These are phyloP conservation scores for Amblyornis subalaris DNA, from an alignment of 2,113 vertebrate species.

Conservation along the genomic window DNA sequence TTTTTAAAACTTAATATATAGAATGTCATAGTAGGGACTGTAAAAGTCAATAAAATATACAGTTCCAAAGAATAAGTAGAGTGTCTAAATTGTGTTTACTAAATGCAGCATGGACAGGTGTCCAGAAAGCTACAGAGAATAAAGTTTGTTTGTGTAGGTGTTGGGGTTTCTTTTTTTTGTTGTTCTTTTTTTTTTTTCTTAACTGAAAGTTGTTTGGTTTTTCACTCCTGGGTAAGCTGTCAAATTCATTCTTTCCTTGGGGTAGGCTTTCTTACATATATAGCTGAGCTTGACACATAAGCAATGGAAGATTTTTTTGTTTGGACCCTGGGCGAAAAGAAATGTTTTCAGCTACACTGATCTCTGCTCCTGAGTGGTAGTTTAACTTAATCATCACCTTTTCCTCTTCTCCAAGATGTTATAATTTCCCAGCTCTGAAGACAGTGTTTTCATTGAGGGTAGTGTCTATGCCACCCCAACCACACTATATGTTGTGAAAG, in stretches of 20 bases:
- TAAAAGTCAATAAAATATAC: neutral
- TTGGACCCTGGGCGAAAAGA: neutral
- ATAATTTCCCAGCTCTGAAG: slow-evolving; percentile 59
- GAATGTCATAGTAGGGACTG: neutral
- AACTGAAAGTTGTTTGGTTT: neutral
- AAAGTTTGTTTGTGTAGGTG: neutral
- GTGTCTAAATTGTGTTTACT: neutral
- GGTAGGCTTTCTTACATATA: neutral
- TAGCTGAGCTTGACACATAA: neutral
- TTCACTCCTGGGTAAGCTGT: neutral
- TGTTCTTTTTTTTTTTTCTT: neutral
- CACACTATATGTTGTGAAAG: slow-evolving; percentile 65
- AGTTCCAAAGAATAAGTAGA: neutral
- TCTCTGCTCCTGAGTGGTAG: slow-evolving; percentile 2
- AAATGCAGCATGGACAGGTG: neutral
- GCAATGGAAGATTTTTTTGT: neutral
- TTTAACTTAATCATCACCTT: slow-evolving; percentile 46
- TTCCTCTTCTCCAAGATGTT: slow-evolving; percentile 25
- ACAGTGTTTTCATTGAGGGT: slow-evolving; percentile 64
- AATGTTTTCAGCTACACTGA: neutral
- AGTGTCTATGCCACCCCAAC: slow-evolving; percentile 31
- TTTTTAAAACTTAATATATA: neutral
- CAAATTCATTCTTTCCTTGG: neutral
- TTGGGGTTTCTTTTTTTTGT: neutral
- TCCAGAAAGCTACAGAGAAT: neutral